These are phyloP conservation scores for Baryphthengus martii DNA, from an alignment of 2,113 vertebrate genomes.

Conservation along the genomic window DNA sequence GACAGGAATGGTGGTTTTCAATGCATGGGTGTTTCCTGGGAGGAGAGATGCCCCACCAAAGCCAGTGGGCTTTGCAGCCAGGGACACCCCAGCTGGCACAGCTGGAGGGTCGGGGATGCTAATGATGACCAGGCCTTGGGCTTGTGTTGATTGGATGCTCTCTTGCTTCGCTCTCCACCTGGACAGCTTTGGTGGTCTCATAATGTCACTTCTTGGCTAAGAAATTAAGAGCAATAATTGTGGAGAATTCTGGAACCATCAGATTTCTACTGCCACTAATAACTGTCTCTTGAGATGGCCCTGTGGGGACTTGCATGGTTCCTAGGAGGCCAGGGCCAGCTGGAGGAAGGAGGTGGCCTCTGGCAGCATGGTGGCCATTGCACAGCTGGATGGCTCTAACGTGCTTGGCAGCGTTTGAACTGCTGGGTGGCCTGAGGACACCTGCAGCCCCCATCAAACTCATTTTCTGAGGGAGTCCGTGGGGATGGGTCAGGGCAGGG, in stretches of 20 bases:
- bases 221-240: not conserved
- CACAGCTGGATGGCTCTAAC: not conserved
- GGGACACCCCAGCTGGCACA: not conserved
- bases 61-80: accelerated
- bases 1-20: not conserved
- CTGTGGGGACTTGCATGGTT: accelerated
- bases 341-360: not conserved
- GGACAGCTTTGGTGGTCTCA: not conserved
- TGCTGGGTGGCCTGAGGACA: not conserved
- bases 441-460: too few relatives aligned
- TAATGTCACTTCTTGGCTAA: not conserved
- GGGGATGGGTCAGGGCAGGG: not conserved
- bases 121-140: not conserved
- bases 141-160: not conserved
- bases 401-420: accelerated
- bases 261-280: not conserved
- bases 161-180: not conserved
- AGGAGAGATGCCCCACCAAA: not conserved
- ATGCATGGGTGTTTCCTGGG: not conserved
- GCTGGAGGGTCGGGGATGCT: not conserved
- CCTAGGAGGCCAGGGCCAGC: accelerated
- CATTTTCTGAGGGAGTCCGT: not conserved
- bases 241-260: not conserved
- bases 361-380: accelerated
- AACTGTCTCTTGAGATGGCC: not conserved